phyloP scores from a whole-genome alignment of 2,797 vertebrate species.

The Gymnodraco acuticeps region DNA sequence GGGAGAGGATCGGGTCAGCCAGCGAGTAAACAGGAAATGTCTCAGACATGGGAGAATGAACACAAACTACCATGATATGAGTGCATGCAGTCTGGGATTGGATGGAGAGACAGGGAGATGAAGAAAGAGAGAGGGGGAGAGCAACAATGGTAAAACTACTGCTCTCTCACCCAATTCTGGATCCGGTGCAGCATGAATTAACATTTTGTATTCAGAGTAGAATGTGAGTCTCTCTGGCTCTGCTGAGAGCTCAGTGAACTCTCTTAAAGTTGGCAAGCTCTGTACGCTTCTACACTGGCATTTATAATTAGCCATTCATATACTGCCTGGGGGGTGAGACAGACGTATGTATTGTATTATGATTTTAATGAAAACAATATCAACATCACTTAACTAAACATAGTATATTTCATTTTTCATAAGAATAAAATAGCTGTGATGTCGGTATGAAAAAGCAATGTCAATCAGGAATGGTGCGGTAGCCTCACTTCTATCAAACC shows the following conservation, averaged over 20 bases:
- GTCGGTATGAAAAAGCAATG: conserved; percentile 1
- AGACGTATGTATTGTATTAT: conserved; percentile 39
- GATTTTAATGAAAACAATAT: conserved; percentile 44
- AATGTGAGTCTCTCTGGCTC: conserved; percentile 75
- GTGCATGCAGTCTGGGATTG: conserved; percentile 46
- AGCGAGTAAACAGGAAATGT: conserved; percentile 56
- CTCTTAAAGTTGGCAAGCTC: conserved; percentile 79
- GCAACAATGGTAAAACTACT: conserved; percentile 58
- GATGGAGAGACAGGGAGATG: conserved; percentile 40
- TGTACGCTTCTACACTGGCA: conserved; percentile 66
- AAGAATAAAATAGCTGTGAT: neutral
- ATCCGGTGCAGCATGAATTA: conserved; percentile 83
- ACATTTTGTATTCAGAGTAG: conserved; percentile 84
- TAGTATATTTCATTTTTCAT: neutral
- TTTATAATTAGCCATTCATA: conserved; percentile 75
- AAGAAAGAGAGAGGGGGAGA: conserved; percentile 44
- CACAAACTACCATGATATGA: conserved; percentile 53
- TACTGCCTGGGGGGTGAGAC: conserved; percentile 56
- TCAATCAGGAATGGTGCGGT: conserved; percentile 12
- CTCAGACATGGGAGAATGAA: conserved; percentile 51
- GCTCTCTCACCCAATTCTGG: conserved; percentile 76
- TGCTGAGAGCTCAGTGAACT: conserved; percentile 78
- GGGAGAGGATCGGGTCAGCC: conserved; percentile 45
- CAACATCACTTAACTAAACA: conserved; percentile 3
- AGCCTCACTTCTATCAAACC: conserved; percentile 8